phyloP scores from a whole-genome alignment of 2,888 invertebrate genomes.

The Aporophyla lueneburgensis region DNA sequence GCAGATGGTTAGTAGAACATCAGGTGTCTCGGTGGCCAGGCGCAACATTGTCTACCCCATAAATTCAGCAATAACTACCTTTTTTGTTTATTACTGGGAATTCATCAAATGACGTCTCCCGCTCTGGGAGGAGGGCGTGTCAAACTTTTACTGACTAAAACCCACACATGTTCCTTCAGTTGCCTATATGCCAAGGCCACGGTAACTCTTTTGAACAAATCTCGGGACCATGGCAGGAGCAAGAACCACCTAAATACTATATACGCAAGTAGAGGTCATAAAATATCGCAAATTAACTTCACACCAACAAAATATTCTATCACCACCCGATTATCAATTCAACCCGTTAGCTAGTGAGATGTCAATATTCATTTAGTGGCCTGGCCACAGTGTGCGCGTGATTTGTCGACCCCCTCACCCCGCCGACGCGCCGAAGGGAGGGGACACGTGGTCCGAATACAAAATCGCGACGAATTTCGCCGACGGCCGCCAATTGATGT shows the following conservation, averaged over 20 bases:
- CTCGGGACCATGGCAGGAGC: too few species aligned
- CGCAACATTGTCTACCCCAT: not conserved
- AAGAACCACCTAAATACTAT: not conserved
- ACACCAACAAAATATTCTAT: conserved; percentile 52
- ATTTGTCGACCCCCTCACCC: conserved; percentile 79
- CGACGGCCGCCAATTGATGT: conserved; percentile 73
- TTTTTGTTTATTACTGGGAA: too few species aligned
- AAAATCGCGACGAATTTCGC: conserved; percentile 75
- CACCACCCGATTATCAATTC: conserved; percentile 85
- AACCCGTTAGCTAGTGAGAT: conserved; percentile 85
- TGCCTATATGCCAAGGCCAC: too few species aligned
- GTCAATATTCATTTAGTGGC: conserved; percentile 89
- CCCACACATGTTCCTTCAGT: too few species aligned
- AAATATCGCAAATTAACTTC: conserved; percentile 54
- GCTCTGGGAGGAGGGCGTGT: too few species aligned
- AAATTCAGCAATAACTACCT: not conserved
- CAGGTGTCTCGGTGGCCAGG: too few species aligned
- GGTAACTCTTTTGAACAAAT: too few species aligned
- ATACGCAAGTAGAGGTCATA: not conserved
- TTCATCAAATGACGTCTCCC: too few species aligned
- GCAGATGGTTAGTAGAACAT: not conserved
- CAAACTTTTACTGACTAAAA: too few species aligned
- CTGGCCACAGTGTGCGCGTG: conserved; percentile 78
- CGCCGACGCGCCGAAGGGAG: conserved; percentile 65
- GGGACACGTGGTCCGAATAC: conserved; percentile 79